Percentiles rank a stretch among this genome's conserved stretches.
phyloP scores from a whole-genome alignment of 2,888 invertebrate species.

The Balanococcus diminutus region DNA sequence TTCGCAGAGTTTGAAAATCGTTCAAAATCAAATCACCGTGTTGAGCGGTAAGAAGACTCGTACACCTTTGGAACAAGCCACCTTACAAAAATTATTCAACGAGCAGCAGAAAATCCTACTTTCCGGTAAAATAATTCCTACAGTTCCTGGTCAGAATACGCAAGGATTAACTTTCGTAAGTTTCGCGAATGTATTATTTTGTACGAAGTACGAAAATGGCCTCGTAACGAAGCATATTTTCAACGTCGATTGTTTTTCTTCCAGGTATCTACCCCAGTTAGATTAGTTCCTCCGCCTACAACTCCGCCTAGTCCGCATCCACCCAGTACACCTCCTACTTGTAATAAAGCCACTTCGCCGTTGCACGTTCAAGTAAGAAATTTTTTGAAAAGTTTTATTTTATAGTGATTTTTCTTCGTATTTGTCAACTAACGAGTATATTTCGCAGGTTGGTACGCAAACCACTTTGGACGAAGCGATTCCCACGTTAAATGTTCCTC shows the following conservation, averaged over 20 bases:
- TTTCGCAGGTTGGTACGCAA: constrained; percentile 59
- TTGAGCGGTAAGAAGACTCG: constrained; percentile 66
- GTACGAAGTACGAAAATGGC: too few relatives aligned
- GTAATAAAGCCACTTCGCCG: constrained; percentile 60
- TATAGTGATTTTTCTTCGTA: too few relatives aligned
- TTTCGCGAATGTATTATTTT: not conserved
- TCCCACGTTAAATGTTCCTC: constrained; percentile 36
- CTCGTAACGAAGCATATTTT: not conserved
- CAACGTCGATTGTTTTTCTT: constrained; percentile 12
- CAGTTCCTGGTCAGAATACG: constrained; percentile 63
- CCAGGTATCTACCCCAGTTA: constrained; percentile 59
- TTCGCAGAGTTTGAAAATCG: constrained; percentile 66
- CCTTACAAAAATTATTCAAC: constrained; percentile 68
- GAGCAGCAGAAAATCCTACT: constrained; percentile 76
- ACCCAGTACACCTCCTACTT: constrained; percentile 58
- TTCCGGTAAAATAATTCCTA: constrained; percentile 72
- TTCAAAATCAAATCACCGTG: constrained; percentile 73
- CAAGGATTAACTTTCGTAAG: constrained; percentile 61
- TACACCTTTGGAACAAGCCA: constrained; percentile 66
- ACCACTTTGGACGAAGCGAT: constrained; percentile 56
- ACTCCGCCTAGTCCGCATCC: constrained; percentile 58
- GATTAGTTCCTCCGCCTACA: constrained; percentile 57
- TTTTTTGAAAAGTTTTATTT: constrained; percentile 2
- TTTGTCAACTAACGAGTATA: not conserved
- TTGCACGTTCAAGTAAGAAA: constrained; percentile 60